A percentile compares a stretch with the other conserved stretches of the same genome.
phyloP scores from a whole-genome alignment of 2,113 vertebrate genomes.

The Shinisaurus crocodilurus region DNA sequence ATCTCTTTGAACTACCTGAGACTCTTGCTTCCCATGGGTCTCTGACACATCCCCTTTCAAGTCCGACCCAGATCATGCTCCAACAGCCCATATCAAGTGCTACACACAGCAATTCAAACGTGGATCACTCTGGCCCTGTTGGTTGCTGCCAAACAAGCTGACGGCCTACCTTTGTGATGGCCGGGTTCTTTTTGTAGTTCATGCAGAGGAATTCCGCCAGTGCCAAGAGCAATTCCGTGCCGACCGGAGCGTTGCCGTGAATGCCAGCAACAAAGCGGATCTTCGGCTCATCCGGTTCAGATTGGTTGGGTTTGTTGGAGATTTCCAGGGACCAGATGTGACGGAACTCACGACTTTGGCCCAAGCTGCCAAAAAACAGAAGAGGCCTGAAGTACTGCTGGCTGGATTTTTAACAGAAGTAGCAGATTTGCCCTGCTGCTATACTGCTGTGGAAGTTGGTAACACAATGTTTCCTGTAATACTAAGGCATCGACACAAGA shows the following conservation, averaged over 20 bases:
- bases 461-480: neutral
- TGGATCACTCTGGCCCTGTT: too few relatives aligned
- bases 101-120: too few relatives aligned
- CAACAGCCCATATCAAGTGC: neutral
- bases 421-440: rapidly evolving
- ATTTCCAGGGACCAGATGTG: slow-evolving; percentile 95
- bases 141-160: neutral
- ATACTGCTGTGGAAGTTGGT: too few relatives aligned
- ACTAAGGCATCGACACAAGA: neutral
- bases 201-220: slow-evolving; percentile 93
- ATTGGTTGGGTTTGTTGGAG: slow-evolving; percentile 89
- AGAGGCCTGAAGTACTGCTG: neutral
- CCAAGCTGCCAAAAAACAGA: slow-evolving; percentile 82
- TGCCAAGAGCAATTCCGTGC: slow-evolving; percentile 93
- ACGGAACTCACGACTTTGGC: slow-evolving; percentile 90
- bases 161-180: slow-evolving; percentile 87
- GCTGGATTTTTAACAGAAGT: slow-evolving; percentile 13
- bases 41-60: neutral
- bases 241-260: slow-evolving; percentile 94
- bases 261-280: slow-evolving; percentile 94
- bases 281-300: slow-evolving; percentile 91
- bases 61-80: neutral
- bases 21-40: neutral
- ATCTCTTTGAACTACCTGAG: neutral
- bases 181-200: slow-evolving; percentile 92